Evolutionary conservation across 2,797 vertebrate genomes (phyloP).

Genomic region (Spizella passerina): DNA sequence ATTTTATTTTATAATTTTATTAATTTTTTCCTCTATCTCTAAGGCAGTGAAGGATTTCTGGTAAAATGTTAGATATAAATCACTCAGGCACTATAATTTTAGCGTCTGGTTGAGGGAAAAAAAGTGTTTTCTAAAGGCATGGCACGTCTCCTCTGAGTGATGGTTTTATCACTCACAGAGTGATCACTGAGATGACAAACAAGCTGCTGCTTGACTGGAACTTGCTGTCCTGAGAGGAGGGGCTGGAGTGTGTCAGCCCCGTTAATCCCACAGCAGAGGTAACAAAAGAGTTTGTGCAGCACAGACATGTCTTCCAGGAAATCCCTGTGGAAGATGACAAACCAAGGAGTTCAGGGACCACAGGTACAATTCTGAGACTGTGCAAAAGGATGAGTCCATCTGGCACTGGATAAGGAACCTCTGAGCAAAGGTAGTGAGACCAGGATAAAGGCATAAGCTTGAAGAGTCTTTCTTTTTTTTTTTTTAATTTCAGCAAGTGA

Average conservation of each 20-base stretch:
- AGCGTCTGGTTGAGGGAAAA: background rate
- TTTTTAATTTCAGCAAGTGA: background rate
- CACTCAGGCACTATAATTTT: background rate
- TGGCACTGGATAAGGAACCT: background rate
- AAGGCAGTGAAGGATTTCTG: background rate
- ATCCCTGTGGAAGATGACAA: background rate
- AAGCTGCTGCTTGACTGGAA: conserved; percentile 37
- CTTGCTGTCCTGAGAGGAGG: background rate
- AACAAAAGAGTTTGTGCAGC: background rate
- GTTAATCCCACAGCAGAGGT: background rate
- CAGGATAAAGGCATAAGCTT: background rate
- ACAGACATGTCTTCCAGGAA: background rate
- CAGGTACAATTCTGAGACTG: background rate
- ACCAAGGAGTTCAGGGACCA: background rate
- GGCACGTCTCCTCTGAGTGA: background rate
- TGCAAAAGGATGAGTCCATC: background rate
- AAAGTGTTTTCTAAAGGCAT: background rate
- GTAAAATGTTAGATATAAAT: background rate
- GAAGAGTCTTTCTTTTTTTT: background rate
- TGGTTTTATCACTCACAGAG: background rate
- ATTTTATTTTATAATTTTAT: background rate
- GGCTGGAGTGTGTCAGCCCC: background rate
- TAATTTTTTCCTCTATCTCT: background rate
- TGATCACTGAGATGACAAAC: background rate
- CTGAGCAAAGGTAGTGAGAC: background rate